Percentiles rank a stretch among this genome's conserved stretches.
These are phyloP conservation scores for Spinus olivaceus DNA, from an alignment of 2,797 vertebrate genomes.

Conservation along the genomic window DNA sequence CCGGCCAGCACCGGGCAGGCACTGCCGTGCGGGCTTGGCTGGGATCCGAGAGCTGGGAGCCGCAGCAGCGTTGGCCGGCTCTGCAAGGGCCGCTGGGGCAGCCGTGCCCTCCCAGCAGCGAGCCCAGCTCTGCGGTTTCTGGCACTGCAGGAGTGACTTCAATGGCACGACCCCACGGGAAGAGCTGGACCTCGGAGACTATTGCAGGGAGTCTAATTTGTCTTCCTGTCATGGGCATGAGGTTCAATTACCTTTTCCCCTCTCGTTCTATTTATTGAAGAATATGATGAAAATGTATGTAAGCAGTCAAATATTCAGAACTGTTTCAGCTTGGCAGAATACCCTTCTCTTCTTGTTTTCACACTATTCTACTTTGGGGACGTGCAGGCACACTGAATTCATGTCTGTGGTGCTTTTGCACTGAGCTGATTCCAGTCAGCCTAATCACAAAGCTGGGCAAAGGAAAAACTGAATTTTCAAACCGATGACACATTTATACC, in stretches of 20 bases:
- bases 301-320: neutral
- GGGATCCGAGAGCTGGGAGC: neutral
- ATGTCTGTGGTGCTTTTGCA: neutral
- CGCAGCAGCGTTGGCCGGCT: neutral
- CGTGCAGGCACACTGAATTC: neutral
- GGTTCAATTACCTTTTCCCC: neutral
- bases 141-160: neutral
- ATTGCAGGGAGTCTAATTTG: neutral
- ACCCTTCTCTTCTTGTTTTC: neutral
- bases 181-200: neutral
- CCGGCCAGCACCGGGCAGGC: neutral
- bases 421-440: conserved; percentile 21
- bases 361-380: neutral
- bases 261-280: neutral
- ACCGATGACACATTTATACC: conserved; percentile 71
- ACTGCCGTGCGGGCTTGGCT: neutral
- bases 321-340: neutral
- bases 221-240: neutral
- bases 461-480: conserved; percentile 44
- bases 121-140: neutral
- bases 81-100: neutral
- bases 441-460: conserved; percentile 30
- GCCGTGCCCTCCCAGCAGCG: neutral
- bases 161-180: neutral
- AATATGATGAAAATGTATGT: conserved; percentile 12